phyloP scores from a whole-genome alignment of 2,888 invertebrate genomes.

The Eupsilia transversa region DNA sequence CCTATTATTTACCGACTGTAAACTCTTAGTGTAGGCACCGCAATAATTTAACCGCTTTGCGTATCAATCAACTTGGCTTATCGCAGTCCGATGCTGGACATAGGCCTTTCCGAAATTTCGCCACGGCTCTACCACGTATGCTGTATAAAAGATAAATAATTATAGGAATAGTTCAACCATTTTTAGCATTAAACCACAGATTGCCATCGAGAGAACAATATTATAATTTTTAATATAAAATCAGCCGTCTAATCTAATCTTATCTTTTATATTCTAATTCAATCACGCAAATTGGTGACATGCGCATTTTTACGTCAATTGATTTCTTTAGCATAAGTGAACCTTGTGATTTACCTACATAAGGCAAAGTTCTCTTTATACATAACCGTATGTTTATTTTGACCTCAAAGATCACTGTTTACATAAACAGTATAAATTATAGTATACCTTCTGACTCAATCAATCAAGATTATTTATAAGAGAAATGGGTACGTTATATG shows the following conservation, averaged over 20 bases:
- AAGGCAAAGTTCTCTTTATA: neutral
- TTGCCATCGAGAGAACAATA: slow-evolving; percentile 2
- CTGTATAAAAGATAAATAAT: neutral
- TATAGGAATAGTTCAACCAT: neutral
- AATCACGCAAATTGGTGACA: slow-evolving; percentile 19
- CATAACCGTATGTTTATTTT: slow-evolving; percentile 15
- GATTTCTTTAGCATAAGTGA: neutral
- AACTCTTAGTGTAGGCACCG: neutral
- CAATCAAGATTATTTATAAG: slow-evolving; percentile 36
- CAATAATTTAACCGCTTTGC: slow-evolving; percentile 18
- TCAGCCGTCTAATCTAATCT: slow-evolving; percentile 30
- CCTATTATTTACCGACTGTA: neutral
- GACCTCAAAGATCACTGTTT: slow-evolving; percentile 36
- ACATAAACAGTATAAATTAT: neutral
- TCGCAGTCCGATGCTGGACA: too few species aligned
- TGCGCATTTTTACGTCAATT: slow-evolving; percentile 5
- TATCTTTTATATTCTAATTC: neutral
- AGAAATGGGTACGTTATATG: slow-evolving; percentile 9
- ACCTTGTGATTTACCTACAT: neutral
- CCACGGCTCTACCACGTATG: neutral
- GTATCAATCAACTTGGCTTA: neutral
- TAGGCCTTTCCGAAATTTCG: neutral
- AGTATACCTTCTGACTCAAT: slow-evolving; percentile 3
- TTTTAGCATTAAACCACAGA: neutral
- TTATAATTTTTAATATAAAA: neutral